Percentiles rank a stretch among this genome's conserved stretches.
phyloP scores from a whole-genome alignment of 1,140 invertebrate genomes.

The Halesus radiatus region DNA sequence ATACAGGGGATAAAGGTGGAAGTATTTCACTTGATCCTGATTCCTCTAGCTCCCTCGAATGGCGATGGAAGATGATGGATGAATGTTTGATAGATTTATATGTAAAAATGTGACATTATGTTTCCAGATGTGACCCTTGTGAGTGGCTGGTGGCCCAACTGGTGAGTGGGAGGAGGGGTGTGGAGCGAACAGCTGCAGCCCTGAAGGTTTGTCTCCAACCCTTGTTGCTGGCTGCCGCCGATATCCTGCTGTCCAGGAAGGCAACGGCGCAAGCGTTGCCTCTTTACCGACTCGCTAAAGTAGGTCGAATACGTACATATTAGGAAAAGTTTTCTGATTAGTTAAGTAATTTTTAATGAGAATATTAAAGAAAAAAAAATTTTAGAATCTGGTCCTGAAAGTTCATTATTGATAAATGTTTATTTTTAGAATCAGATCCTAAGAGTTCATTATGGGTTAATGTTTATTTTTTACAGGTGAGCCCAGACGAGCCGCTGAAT shows the following conservation, averaged over 20 bases:
- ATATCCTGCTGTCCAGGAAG: conserved; percentile 46
- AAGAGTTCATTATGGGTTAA: too few relatives aligned
- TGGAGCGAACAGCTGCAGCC: conserved; percentile 49
- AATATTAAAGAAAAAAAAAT: too few relatives aligned
- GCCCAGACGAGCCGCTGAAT: conserved; percentile 47
- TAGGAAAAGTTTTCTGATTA: too few relatives aligned
- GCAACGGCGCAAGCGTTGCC: conserved; percentile 24
- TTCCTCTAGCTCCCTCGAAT: too few relatives aligned
- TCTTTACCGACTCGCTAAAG: conserved; percentile 50
- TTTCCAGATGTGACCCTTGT: conserved; percentile 46
- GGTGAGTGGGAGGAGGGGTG: conserved; percentile 33
- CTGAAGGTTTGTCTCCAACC: conserved; percentile 44
- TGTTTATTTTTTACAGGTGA: conserved; percentile 34
- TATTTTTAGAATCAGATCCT: too few relatives aligned
- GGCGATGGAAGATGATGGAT: too few relatives aligned
- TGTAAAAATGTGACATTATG: background rate
- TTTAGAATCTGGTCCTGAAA: too few relatives aligned
- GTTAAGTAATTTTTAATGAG: too few relatives aligned
- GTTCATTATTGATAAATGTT: too few relatives aligned
- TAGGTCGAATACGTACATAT: conserved; percentile 13
- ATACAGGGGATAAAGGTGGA: too few relatives aligned
- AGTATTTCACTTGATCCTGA: too few relatives aligned
- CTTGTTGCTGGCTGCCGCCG: conserved; percentile 45
- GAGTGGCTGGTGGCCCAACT: conserved; percentile 48
- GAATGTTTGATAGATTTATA: background rate